Evolutionary conservation across 2,113 vertebrate species (phyloP).

Genomic region (Micronycteris hirsuta): DNA sequence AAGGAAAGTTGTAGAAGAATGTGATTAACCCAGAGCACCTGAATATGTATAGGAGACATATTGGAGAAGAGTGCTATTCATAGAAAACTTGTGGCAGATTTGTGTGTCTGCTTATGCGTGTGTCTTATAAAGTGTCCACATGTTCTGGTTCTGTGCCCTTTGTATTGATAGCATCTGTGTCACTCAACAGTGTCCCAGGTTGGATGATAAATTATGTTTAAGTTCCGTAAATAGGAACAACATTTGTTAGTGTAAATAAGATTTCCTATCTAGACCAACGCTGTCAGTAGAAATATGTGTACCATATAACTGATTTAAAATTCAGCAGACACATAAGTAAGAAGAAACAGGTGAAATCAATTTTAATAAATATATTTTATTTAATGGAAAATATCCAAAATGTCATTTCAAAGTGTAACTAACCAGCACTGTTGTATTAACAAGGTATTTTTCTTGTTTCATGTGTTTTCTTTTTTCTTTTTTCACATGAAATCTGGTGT

Average conservation of each 20-base stretch:
- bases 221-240: neutral
- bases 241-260: neutral
- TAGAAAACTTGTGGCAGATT: neutral
- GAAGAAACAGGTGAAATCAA: neutral
- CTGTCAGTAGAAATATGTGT: neutral
- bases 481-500: neutral
- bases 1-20: conserved; percentile 10
- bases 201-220: neutral
- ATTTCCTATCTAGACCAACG: neutral
- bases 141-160: neutral
- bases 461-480: neutral
- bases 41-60: neutral
- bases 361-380: conserved; percentile 18
- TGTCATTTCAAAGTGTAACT: conserved; percentile 30
- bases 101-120: neutral
- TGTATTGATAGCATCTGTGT: neutral
- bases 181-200: neutral
- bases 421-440: neutral
- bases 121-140: neutral
- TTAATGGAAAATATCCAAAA: neutral
- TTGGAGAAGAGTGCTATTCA: neutral
- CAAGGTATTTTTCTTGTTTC: neutral
- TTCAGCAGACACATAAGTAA: neutral
- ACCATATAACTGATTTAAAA: neutral
- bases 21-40: neutral